Conservation (phyloP, 2,797 vertebrate genomes). For the Tokudaia tokunoshimensis region DNA sequence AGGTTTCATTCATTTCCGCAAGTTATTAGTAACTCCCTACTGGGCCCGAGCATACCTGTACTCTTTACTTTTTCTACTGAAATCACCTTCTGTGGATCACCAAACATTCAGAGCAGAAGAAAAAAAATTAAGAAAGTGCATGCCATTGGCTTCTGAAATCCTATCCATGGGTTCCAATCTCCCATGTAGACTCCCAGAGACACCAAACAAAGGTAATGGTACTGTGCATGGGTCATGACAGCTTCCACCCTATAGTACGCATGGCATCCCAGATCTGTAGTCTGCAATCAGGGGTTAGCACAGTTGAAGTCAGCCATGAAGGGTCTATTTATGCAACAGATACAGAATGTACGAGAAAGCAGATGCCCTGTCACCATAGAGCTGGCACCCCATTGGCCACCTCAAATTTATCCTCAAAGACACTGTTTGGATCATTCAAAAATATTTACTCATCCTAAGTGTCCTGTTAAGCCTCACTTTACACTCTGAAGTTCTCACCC, state of each 20-base stretch:
- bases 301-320: background rate
- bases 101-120: background rate
- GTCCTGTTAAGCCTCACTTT: conserved; percentile 15
- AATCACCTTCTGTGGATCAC: background rate
- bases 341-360: background rate
- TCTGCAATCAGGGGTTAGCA: background rate
- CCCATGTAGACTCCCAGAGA: background rate
- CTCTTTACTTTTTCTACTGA: background rate
- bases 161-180: background rate
- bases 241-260: accelerated
- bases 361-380: background rate
- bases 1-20: background rate
- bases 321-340: background rate
- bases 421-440: conserved; percentile 48
- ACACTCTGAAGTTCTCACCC: conserved; percentile 31
- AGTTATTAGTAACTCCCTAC: no score
- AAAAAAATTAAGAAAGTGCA: background rate
- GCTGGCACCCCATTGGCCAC: background rate
- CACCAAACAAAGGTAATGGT: background rate
- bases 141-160: background rate
- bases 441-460: conserved; percentile 66
- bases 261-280: background rate
- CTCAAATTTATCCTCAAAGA: conserved; percentile 33
- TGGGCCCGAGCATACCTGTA: background rate
- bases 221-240: background rate